Evolutionary conservation across 2,888 invertebrate species (phyloP).

Genomic region (Thymelicus sylvestris): DNA sequence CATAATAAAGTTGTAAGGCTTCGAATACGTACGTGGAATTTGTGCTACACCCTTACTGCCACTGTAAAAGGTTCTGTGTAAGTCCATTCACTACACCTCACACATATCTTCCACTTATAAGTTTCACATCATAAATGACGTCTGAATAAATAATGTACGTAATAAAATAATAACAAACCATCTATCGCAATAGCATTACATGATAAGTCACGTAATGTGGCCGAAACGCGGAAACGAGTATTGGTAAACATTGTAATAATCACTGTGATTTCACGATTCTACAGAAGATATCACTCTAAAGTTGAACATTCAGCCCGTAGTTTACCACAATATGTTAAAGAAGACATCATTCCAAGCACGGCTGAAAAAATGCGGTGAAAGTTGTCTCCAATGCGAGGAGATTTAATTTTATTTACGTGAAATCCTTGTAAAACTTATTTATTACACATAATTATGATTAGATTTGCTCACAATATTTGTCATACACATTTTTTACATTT

Average conservation of each 20-base stretch:
- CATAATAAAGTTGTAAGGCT: constrained; percentile 1
- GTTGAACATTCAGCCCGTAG: constrained; percentile 3
- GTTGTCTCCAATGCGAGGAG: constrained; percentile 50
- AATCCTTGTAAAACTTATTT: constrained; percentile 24
- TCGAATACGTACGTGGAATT: constrained; percentile 29
- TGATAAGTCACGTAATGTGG: constrained; percentile 34
- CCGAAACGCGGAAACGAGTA: constrained; percentile 25
- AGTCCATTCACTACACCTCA: constrained; percentile 22
- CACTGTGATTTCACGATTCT: constrained; percentile 16
- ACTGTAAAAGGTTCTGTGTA: constrained; percentile 4
- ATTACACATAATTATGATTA: background rate
- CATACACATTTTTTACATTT: background rate
- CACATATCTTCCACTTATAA: constrained; percentile 23
- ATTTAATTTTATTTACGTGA: constrained; percentile 40
- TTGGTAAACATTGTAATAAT: constrained; percentile 32
- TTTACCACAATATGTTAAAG: constrained; percentile 12
- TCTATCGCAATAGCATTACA: constrained; percentile 16
- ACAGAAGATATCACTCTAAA: constrained; percentile 7
- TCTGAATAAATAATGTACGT: constrained; percentile 26
- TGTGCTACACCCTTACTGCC: constrained; percentile 12
- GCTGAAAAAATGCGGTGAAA: constrained; percentile 56
- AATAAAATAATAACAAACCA: constrained; percentile 30
- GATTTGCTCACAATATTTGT: background rate
- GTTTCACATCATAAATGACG: constrained; percentile 37
- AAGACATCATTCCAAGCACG: constrained; percentile 11